Evolutionary conservation across 2,888 invertebrate species (phyloP).

Genomic region (Melieria crassipennis): DNA sequence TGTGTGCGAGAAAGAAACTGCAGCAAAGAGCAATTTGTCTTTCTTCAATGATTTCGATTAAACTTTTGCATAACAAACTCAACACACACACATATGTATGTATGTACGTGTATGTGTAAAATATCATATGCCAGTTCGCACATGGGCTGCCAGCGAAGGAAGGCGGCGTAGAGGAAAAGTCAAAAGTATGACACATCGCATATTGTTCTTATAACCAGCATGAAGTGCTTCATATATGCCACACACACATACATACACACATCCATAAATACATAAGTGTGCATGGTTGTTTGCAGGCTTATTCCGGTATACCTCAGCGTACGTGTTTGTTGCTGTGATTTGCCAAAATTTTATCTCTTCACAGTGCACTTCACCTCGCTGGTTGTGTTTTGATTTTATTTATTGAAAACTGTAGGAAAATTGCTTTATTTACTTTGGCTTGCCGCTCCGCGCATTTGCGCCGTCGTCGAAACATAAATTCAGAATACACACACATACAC

Average conservation of each 20-base stretch:
- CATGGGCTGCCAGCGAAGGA: neutral
- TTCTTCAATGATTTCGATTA: constrained; percentile 60
- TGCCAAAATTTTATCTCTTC: neutral
- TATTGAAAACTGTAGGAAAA: constrained; percentile 29
- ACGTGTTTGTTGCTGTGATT: neutral
- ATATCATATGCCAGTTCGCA: neutral
- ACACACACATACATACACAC: neutral
- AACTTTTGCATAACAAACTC: constrained; percentile 47
- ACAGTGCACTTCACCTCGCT: constrained; percentile 18
- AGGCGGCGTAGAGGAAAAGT: neutral
- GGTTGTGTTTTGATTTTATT: constrained; percentile 21
- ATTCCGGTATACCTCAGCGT: neutral
- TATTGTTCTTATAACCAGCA: neutral
- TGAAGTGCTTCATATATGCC: neutral
- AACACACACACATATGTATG: neutral
- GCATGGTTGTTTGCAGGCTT: neutral
- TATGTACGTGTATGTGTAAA: neutral
- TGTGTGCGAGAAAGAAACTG: neutral
- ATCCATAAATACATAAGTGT: neutral
- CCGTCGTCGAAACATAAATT: neutral
- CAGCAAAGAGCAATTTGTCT: constrained; percentile 55
- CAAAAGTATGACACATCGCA: neutral
- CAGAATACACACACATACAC: neutral
- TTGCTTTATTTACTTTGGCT: constrained; percentile 12
- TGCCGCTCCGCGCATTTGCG: too few species aligned